Evolutionary conservation across 2,888 invertebrate species (phyloP), one percentile per base, ranked within the genome.

Genomic region (Beris chalybata): DNA sequence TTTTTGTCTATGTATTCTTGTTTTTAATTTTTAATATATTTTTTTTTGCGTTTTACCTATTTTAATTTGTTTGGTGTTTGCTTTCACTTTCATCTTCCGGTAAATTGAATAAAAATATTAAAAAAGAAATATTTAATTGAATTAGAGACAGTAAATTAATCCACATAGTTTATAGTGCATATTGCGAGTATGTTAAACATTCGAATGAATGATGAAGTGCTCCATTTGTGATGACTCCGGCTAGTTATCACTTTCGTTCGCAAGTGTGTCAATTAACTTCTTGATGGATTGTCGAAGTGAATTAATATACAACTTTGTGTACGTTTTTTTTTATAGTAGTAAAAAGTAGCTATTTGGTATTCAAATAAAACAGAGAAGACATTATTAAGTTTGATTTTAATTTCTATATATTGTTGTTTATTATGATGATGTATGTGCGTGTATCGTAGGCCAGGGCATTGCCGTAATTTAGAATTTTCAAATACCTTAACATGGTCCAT

Each of bases 371-470:
- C 6, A 48, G 12, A 48, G 22, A 48, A 48, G n/a, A 48, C 6
- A 48, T 11, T 15, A 15, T 5, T 48, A n/a, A 45, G n/a, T 12
- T 15, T 48, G 48, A 48, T 15, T 48, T 48, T 6, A 12, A 48
- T 48, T 48, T 15, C 6, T 6, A 48, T 15, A n/a, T 45, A 45
- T 12, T 12, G n/a, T 12, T 45, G 45, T 45, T 48, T 48, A 48
- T 48, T 45, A 48, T 5, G 38, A 38, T 38, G 38, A 66, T 68
- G 71, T 70, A 67, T 71, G 69, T 71, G 71, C 69, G 63, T 15
- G 52, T 57, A 54, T 65, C 54, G 32, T 78, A 85, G 89, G 92
- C 92, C 92, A 92, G 92, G 92, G 92, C 92, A 92, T 92, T 92
- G 92, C 91, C 91, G 90, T 85, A 83, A 82, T 11, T 15, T 45